Evolutionary conservation across 2,888 invertebrate species (phyloP), one percentile per base, ranked within the genome.

Genomic region (Parthenolecanium corni): DNA sequence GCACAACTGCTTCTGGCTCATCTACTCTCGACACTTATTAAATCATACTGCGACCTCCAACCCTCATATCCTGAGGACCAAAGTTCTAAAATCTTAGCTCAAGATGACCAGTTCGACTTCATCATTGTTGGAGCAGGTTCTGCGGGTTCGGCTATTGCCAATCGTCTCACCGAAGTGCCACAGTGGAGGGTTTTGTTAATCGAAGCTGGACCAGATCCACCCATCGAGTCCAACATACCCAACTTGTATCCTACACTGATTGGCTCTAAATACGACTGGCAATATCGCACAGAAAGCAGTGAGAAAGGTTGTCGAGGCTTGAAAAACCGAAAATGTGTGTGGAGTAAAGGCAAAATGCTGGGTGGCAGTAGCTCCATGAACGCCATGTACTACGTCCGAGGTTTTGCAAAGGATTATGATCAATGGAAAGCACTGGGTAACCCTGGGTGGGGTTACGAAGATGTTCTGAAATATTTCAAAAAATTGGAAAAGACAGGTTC

Each of bases 81-180:
- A 24, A 51, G 38, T 18, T 23, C 51, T 3, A n/a, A 24, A 14
- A 36, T 61, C 6, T 49, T 21, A 6, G 21, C 31, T n/a, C 1
- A 1, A 2, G 21, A 51, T 18, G 38, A 47, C 14, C 36, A 49
- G n/a, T 61, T 38, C 49, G 61, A 61, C 23, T 61, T 61, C 24
- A 61, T 61, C 38, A 16, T 61, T 5, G 51, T 61, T 20, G 61
- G 61, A 2, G 61, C 61, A 12, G 61, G 61, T 23, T 61, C 61
- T 12, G 61, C 61, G 2, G 61, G 61, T 23, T 61, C 23, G 9
- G 31, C 40, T 0, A 38, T 61, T 40, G 61, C 61, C 3, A 36
- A 51, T 38, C 61, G 61, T 23, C 24, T 61, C 9, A 61, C 49
- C 18, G 61, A 61, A 38, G 40, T 61, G 23, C 6, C 23, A 6